Conservation (phyloP, 2,797 vertebrate genomes). For the Neosilurus mollespiculum region DNA sequence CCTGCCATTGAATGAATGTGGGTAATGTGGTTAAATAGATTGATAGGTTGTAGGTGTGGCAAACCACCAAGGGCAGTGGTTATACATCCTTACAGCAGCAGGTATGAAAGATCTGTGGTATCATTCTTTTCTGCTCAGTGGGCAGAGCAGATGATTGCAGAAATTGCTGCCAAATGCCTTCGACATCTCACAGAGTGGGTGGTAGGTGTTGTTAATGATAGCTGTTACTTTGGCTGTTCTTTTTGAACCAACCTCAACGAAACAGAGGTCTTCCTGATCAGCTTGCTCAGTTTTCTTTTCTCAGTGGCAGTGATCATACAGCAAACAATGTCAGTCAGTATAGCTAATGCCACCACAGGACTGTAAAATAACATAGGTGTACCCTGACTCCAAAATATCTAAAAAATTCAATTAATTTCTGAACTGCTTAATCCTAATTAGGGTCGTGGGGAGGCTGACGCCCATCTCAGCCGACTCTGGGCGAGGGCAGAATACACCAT, state of each 20-base stretch:
- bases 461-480: too few relatives aligned
- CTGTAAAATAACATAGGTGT: not conserved
- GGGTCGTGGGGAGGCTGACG: too few relatives aligned
- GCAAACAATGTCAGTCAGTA: not conserved
- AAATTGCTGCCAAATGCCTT: slow-evolving; percentile 40
- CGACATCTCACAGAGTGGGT: not conserved
- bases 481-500: too few relatives aligned
- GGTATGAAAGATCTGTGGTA: slow-evolving; percentile 1
- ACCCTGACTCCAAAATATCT: not conserved
- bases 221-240: slow-evolving; percentile 15
- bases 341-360: not conserved
- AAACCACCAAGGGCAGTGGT: not conserved
- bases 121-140: slow-evolving; percentile 17
- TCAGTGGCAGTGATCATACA: not conserved
- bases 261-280: not conserved
- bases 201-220: slow-evolving; percentile 8
- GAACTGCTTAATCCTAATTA: too few relatives aligned
- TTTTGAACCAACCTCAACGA: not conserved
- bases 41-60: not conserved
- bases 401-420: too few relatives aligned
- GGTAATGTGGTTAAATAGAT: not conserved
- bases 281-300: not conserved
- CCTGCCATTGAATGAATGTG: not conserved
- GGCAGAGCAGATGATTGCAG: slow-evolving; percentile 18
- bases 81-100: slow-evolving; percentile 1